A percentile compares a stretch with the other conserved stretches of the same genome.
Conservation (phyloP, 2,113 vertebrate species). For the Illadopsis cleaveri region DNA sequence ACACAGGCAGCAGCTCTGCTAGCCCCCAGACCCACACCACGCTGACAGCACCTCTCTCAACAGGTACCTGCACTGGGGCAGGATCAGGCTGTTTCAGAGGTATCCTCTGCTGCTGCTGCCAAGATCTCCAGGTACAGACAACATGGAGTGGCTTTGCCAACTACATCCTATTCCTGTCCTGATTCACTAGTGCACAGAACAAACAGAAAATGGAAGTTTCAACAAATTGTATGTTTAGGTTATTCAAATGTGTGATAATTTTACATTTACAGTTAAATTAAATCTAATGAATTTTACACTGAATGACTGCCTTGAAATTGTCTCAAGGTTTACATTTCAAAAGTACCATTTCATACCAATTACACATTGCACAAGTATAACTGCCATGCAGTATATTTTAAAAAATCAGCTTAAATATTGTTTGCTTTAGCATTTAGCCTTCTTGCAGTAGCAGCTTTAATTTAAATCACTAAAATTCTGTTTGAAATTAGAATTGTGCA, state of each 20-base stretch:
- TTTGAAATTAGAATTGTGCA: not conserved
- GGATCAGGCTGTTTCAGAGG: not conserved
- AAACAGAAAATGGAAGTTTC: not conserved
- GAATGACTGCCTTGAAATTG: not conserved
- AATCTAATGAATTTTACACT: not conserved
- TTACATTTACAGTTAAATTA: not conserved
- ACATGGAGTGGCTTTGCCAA: rapidly evolving
- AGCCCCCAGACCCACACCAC: rapidly evolving
- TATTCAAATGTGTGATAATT: not conserved
- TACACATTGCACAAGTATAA: not conserved
- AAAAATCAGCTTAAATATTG: not conserved
- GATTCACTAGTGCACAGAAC: not conserved
- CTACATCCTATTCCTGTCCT: not conserved
- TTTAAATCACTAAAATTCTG: not conserved
- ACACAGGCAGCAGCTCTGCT: not conserved
- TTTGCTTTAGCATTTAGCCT: not conserved
- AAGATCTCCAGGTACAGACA: not conserved
- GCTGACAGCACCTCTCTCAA: not conserved
- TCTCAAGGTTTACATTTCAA: not conserved
- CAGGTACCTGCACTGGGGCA: rapidly evolving
- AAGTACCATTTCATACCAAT: not conserved
- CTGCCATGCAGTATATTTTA: not conserved
- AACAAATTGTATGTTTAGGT: not conserved
- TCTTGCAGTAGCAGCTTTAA: not conserved
- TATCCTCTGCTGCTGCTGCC: rapidly evolving